Evolutionary conservation across 2,797 vertebrate genomes (phyloP).

Genomic region (Mareca penelope): DNA sequence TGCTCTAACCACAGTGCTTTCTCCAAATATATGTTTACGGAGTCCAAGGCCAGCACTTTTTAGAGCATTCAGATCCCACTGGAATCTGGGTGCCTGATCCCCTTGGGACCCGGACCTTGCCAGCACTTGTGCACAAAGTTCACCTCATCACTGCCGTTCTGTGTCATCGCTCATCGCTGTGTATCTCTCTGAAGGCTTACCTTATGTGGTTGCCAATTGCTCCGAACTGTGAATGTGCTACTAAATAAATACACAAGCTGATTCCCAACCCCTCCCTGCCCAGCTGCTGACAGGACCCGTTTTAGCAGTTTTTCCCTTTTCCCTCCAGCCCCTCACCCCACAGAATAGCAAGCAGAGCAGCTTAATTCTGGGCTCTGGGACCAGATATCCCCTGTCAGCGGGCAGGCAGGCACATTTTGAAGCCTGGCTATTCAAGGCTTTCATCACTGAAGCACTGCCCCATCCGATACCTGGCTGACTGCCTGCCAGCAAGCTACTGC

Average conservation of each 20-base stretch:
- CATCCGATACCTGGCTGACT: neutral
- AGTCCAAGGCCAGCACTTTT: constrained; percentile 13
- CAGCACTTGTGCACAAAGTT: neutral
- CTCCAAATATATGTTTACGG: neutral
- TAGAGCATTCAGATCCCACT: neutral
- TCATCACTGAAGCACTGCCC: neutral
- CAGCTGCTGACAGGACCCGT: fast-evolving
- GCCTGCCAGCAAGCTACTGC: neutral
- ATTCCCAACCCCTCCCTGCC: neutral
- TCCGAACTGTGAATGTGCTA: neutral
- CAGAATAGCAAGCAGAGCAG: neutral
- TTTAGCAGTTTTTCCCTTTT: neutral
- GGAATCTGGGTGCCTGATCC: neutral
- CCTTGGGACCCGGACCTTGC: neutral
- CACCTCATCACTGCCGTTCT: neutral
- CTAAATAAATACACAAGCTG: neutral
- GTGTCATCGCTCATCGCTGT: neutral
- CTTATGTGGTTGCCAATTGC: neutral
- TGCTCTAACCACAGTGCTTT: neutral
- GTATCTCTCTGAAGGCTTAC: neutral
- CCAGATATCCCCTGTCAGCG: neutral
- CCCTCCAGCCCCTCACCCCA: neutral
- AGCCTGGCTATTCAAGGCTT: neutral
- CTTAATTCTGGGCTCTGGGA: neutral
- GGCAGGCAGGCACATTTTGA: neutral